Conservation (phyloP, 2,888 invertebrate genomes). For the Hirtodrosophila cameraria region DNA sequence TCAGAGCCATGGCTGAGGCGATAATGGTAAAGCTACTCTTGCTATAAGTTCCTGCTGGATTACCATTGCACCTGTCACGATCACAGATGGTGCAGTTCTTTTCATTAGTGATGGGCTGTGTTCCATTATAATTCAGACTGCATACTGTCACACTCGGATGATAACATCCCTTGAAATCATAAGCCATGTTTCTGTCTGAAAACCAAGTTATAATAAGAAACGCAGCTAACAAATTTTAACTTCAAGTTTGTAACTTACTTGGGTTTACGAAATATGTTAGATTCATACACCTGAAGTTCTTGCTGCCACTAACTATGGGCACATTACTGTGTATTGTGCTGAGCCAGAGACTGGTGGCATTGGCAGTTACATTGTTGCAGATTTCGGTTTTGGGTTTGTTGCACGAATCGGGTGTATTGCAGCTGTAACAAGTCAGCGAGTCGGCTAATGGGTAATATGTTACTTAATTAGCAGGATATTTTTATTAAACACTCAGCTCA, state of each 20-base stretch:
- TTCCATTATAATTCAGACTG: slow-evolving; percentile 6
- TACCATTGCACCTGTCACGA: slow-evolving; percentile 39
- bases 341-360: slow-evolving; percentile 28
- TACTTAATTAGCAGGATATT: not conserved
- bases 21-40: slow-evolving; percentile 45
- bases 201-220: too few species aligned
- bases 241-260: slow-evolving; percentile 28
- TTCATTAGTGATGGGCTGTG: not conserved
- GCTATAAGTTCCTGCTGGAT: slow-evolving; percentile 56
- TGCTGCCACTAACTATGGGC: not conserved
- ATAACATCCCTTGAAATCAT: slow-evolving; percentile 40
- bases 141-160: slow-evolving; percentile 27
- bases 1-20: slow-evolving; percentile 24
- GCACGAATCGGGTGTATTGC: slow-evolving; percentile 25
- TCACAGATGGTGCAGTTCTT: slow-evolving; percentile 14
- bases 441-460: slow-evolving; percentile 19
- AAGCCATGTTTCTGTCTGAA: slow-evolving; percentile 5
- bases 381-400: slow-evolving; percentile 9
- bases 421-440: slow-evolving; percentile 47
- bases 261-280: slow-evolving; percentile 9
- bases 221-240: too few species aligned
- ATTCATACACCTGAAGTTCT: slow-evolving; percentile 32
- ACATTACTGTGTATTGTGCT: slow-evolving; percentile 29
- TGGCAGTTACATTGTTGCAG: slow-evolving; percentile 43
- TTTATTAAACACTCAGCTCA: fast-evolving